Evolutionary conservation across 2,797 vertebrate genomes (phyloP).

Genomic region (Sparidentex hasta): DNA sequence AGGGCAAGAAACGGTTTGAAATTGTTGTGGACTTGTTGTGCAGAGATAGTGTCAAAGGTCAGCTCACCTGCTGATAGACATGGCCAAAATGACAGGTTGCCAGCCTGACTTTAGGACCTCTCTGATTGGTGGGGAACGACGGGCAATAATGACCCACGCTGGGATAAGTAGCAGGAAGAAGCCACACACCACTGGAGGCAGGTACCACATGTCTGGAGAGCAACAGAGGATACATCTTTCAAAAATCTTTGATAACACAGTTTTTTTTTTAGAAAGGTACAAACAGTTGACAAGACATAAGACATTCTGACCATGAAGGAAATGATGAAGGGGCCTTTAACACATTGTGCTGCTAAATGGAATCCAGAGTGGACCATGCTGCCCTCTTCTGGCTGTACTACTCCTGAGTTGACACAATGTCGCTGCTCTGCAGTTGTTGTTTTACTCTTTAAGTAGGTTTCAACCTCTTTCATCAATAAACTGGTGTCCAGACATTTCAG

Average conservation of each 20-base stretch:
- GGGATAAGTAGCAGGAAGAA: slow-evolving; percentile 87
- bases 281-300: background rate
- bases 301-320: background rate
- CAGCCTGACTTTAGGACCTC: slow-evolving; percentile 90
- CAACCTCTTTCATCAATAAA: background rate
- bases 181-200: slow-evolving; percentile 82
- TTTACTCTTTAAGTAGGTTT: background rate
- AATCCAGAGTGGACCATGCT: slow-evolving; percentile 28
- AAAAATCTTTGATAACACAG: background rate
- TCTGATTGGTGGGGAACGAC: slow-evolving; percentile 80
- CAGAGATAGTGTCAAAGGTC: background rate
- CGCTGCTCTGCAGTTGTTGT: background rate
- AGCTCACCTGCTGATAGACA: slow-evolving; percentile 92
- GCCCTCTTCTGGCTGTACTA: slow-evolving; percentile 58
- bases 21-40: background rate
- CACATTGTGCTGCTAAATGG: background rate
- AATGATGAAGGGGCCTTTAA: background rate
- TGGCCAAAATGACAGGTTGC: slow-evolving; percentile 91
- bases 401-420: background rate
- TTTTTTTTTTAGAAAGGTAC: background rate
- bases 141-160: slow-evolving; percentile 85
- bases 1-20: background rate
- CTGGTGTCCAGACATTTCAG: background rate
- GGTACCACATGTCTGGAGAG: slow-evolving; percentile 84
- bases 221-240: background rate